Base-by-base conservation (phyloP, 2,888 invertebrate genomes). In the Eristalinus aeneus region DNA sequence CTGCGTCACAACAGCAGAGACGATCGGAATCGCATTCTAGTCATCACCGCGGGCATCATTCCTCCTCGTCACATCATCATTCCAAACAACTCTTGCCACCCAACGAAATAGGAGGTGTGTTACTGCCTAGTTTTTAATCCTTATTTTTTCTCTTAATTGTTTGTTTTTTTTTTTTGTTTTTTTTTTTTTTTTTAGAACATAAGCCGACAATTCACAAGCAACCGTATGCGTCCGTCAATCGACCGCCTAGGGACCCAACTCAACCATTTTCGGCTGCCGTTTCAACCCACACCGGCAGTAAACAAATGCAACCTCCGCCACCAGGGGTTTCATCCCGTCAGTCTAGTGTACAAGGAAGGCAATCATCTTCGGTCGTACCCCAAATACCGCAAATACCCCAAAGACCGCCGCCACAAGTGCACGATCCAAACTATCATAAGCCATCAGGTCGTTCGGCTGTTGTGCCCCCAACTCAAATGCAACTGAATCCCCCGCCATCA, bases 31-130 rank as follows among this genome's bases (percentile, higher is more conserved):
- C 89, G 20, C 90, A 90, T 88, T 89, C 91, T 89, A 90, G 90
- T 90, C 91, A 91, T 80, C 91, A 91, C 88, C 90, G 92, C 81
- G 88, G 89, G 58, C 92, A 91, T 79, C 92, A 90, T 89, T 90
- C 89, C 64, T 89, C 90, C 56, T 88, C 90, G 53, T 89, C 89
- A 61, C 89, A 89, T 89, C 92, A 90, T 89, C 92, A 90, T 90
- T 90, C 91, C 85, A 90, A 92, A 89, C 90, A 90, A 88, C 88
- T 89, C 69, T 92, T 90, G 88, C 80, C 90, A 65, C 89, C 90
- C 76, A 74, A 85, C 83, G 89, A 89, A 56, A 61, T 77, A 71
- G 86, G 86, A 82, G 86, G 86, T 86, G 46, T 46, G 36, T 74
- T 9, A 8, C 31, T 46, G 8, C 1, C 1, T 39, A 8, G 4